Percentiles rank a stretch among this genome's conserved stretches.
Evolutionary conservation across 2,888 invertebrate genomes (phyloP).

Genomic region (Meta bourneti): DNA sequence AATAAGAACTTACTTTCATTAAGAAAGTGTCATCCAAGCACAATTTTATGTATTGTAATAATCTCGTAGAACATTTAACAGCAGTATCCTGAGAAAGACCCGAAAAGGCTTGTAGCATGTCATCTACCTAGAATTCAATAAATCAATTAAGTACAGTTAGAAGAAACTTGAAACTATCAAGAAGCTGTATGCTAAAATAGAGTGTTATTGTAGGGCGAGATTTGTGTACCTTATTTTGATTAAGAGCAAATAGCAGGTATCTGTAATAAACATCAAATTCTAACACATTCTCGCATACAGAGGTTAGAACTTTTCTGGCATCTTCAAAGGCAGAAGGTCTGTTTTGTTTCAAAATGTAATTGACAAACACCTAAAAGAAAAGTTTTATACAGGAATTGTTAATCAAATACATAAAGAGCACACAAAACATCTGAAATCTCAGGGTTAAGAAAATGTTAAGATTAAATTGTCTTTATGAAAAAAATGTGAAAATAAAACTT

Average conservation of each 20-base stretch:
- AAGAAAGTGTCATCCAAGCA: slow-evolving; percentile 35
- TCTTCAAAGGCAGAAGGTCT: slow-evolving; percentile 45
- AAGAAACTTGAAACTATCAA: no score
- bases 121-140: slow-evolving; percentile 10
- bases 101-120: slow-evolving; percentile 5
- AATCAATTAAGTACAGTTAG: no score
- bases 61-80: slow-evolving; percentile 17
- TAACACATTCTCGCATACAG: slow-evolving; percentile 6
- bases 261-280: slow-evolving; percentile 18
- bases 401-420: not conserved
- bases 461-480: no score
- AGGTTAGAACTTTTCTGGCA: slow-evolving; percentile 37
- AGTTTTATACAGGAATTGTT: not conserved
- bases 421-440: not conserved
- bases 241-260: slow-evolving; percentile 30
- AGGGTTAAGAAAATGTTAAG: no score
- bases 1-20: slow-evolving; percentile 7
- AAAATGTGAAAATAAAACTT: no score
- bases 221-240: slow-evolving; percentile 52
- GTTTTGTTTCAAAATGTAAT: slow-evolving; percentile 62
- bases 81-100: slow-evolving; percentile 24
- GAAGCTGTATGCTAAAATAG: no score
- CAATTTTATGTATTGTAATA: slow-evolving; percentile 35
- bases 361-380: slow-evolving; percentile 47
- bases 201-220: not conserved